phyloP scores from a whole-genome alignment of 2,888 invertebrate genomes.

The Oscheius sp. region DNA sequence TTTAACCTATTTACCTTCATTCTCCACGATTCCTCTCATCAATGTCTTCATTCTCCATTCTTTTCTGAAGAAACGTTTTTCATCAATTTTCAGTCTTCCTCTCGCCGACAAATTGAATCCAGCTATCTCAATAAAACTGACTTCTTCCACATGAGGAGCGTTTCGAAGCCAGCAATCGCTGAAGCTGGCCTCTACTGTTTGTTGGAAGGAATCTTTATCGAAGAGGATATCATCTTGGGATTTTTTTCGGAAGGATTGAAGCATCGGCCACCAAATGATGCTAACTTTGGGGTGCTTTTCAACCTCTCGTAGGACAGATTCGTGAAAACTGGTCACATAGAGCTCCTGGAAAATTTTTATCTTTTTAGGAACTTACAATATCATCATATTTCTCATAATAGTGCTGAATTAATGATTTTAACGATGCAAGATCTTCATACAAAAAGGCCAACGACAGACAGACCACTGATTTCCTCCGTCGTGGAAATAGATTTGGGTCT shows the following conservation, averaged over 20 bases:
- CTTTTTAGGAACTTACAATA: background rate
- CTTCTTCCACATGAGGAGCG: slow-evolving; percentile 5
- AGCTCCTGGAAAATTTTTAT: background rate
- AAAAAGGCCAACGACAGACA: slow-evolving; percentile 22
- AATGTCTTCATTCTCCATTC: slow-evolving; percentile 14
- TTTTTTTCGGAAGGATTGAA: background rate
- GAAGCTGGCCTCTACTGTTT: slow-evolving; percentile 7
- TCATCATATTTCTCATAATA: background rate
- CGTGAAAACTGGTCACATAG: slow-evolving; percentile 18
- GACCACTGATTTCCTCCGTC: slow-evolving; percentile 1
- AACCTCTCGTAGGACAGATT: background rate
- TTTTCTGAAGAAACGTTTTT: background rate
- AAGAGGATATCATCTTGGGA: background rate
- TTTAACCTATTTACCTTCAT: background rate
- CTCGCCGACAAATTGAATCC: background rate
- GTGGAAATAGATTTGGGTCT: slow-evolving; percentile 4
- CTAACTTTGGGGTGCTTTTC: background rate
- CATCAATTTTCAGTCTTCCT: background rate
- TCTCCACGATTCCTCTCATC: background rate
- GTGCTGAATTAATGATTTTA: slow-evolving; percentile 1
- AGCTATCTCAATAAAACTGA: slow-evolving; percentile 15
- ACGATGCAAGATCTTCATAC: slow-evolving; percentile 18
- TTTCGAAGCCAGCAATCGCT: slow-evolving; percentile 25
- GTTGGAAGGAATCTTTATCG: background rate
- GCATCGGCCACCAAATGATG: slow-evolving; percentile 13